Evolutionary conservation across 2,888 invertebrate species (phyloP).

Genomic region (Agrochola lota): DNA sequence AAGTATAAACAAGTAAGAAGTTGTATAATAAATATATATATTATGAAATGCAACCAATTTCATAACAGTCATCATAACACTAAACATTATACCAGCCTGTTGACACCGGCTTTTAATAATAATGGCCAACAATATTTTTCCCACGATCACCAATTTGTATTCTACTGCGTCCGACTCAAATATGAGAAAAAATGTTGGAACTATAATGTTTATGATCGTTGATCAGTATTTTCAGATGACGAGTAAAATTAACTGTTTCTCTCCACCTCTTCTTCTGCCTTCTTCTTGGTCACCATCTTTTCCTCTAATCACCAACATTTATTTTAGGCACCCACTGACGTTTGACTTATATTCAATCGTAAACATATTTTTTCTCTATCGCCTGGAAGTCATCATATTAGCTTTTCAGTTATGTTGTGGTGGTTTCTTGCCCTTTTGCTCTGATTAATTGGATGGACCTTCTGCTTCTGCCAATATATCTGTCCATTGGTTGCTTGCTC

Average conservation of each 20-base stretch:
- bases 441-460: background rate
- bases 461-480: slow-evolving; percentile 12
- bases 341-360: too few relatives aligned
- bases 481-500: slow-evolving; percentile 16
- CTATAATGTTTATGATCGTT: background rate
- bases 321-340: too few relatives aligned
- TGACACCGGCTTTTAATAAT: background rate
- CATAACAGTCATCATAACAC: background rate
- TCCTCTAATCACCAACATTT: too few relatives aligned
- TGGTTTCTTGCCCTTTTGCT: background rate
- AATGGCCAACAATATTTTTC: background rate
- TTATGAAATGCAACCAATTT: background rate
- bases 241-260: background rate
- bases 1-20: background rate
- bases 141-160: slow-evolving; percentile 19
- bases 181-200: slow-evolving; percentile 1
- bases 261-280: background rate
- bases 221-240: too few relatives aligned
- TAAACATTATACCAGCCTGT: background rate
- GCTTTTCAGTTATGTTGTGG: background rate
- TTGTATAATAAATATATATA: too few relatives aligned
- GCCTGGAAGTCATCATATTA: too few relatives aligned
- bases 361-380: too few relatives aligned
- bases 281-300: too few relatives aligned
- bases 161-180: background rate